Percentiles rank a stretch among this genome's conserved stretches.
These are phyloP conservation scores for Gortyna flavago DNA, from an alignment of 2,888 invertebrate species.

Conservation along the genomic window DNA sequence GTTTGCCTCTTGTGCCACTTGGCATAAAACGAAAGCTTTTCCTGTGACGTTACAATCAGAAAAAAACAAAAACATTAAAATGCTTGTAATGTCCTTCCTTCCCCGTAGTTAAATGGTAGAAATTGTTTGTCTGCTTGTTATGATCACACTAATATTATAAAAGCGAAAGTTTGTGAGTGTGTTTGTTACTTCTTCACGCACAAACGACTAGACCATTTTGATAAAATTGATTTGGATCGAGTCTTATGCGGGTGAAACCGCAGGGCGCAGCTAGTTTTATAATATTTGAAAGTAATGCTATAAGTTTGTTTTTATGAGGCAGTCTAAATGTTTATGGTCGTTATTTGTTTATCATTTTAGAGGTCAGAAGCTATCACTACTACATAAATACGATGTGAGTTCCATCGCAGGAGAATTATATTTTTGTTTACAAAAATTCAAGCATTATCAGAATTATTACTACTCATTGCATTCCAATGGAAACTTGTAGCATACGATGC, in stretches of 20 bases:
- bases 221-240: no score
- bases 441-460: slow-evolving; percentile 12
- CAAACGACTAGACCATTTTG: no score
- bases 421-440: slow-evolving; percentile 21
- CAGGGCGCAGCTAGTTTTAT: no score
- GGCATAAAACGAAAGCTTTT: neutral
- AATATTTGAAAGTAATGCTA: neutral
- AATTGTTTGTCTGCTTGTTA: neutral
- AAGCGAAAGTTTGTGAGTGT: no score
- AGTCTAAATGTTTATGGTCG: neutral
- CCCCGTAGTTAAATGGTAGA: neutral
- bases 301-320: neutral
- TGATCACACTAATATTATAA: no score
- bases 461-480: neutral
- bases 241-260: no score
- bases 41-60: neutral
- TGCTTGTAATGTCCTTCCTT: neutral
- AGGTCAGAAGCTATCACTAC: slow-evolving; percentile 19
- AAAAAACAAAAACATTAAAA: neutral
- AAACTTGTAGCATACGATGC: slow-evolving; percentile 20
- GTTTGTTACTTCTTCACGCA: no score
- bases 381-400: slow-evolving; percentile 16
- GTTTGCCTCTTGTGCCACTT: neutral
- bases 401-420: slow-evolving; percentile 25
- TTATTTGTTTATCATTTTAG: neutral